Base-by-base conservation (phyloP, 2,888 invertebrate species). In the Cephus runcator region DNA sequence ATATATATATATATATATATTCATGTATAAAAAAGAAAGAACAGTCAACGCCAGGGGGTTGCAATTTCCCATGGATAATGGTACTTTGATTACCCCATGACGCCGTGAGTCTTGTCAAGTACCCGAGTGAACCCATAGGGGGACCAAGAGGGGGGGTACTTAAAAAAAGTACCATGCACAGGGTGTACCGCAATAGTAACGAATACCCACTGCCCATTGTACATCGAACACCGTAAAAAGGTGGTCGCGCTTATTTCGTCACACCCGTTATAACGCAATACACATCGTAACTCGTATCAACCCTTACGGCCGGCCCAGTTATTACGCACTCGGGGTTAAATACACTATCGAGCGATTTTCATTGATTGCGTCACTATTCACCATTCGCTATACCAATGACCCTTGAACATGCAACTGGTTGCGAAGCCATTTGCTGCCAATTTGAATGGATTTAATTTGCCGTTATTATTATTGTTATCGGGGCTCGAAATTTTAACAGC, bases 41-140 rank as follows among this genome's bases (percentile, higher is more conserved):
- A 40, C 15, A 79, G 77, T 35, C 79, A 79, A 78, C 76, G 78
- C 77, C 82, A 81, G 85, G 84, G 89, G 88, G 89, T 87, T 87
- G 89, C 87, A 87, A 90, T 90, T 91, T 90, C 90, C 90, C 90
- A 90, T 90, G 90, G 90, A 90, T 91, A 91, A 90, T 90, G 88
- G 90, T 86, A 88, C 90, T 91, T 91, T 91, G 90, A 91, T 91
- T 91, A 90, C 89, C 87, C 88, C 87, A 88, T 88, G 88, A 89
- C 89, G 89, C 86, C 87, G 87, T 86, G 86, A 86, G 87, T 87
- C 85, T 86, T 86, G 87, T 90, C 89, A 89, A 90, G 89, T 90
- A 89, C 85, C 87, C 88, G 85, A 87, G 83, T 85, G 87, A 84
- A 87, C 87, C 84, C 40, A 69, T 12, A 12, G 71, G 73, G 73